These are phyloP conservation scores for Caenorhabditis japonica DNA, from an alignment of 2,888 invertebrate genomes.

Conservation along the genomic window DNA sequence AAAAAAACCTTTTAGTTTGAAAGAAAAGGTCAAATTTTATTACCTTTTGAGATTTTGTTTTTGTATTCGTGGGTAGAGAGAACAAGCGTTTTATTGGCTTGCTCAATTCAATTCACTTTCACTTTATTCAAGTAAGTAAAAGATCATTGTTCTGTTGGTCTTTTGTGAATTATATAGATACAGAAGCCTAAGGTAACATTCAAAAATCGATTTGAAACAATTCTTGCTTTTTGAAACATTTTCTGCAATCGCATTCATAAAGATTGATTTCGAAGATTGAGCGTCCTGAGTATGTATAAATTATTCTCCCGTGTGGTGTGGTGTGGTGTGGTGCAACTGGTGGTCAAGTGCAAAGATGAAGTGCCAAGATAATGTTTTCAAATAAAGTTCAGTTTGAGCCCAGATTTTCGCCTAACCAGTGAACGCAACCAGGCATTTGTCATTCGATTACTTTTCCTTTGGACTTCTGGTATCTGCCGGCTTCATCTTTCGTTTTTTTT, in stretches of 20 bases:
- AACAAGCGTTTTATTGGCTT: too few species aligned
- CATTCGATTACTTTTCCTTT: conserved; percentile 46
- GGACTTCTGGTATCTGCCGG: conserved; percentile 27
- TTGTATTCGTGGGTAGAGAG: too few species aligned
- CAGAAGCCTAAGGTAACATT: too few species aligned
- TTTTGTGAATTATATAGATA: too few species aligned
- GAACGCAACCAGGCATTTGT: conserved; percentile 44
- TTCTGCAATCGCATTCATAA: too few species aligned
- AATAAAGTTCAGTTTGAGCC: conserved; percentile 8
- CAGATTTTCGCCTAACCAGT: conserved; percentile 2
- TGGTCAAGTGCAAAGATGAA: conserved; percentile 44
- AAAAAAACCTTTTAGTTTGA: too few species aligned
- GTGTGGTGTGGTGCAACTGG: conserved; percentile 2
- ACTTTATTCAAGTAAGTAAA: conserved; percentile 2
- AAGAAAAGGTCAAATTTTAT: conserved; percentile 20
- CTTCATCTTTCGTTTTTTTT: conserved; percentile 41
- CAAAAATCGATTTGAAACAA: too few species aligned
- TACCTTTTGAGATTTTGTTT: neutral
- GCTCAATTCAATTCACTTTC: too few species aligned
- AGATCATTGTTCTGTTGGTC: conserved; percentile 16
- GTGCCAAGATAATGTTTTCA: conserved; percentile 19
- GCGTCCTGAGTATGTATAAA: neutral
- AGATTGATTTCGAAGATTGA: neutral
- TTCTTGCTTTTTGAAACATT: too few species aligned
- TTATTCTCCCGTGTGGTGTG: neutral